phyloP scores from a whole-genome alignment of 2,113 vertebrate genomes.

The Labeo rohita region DNA sequence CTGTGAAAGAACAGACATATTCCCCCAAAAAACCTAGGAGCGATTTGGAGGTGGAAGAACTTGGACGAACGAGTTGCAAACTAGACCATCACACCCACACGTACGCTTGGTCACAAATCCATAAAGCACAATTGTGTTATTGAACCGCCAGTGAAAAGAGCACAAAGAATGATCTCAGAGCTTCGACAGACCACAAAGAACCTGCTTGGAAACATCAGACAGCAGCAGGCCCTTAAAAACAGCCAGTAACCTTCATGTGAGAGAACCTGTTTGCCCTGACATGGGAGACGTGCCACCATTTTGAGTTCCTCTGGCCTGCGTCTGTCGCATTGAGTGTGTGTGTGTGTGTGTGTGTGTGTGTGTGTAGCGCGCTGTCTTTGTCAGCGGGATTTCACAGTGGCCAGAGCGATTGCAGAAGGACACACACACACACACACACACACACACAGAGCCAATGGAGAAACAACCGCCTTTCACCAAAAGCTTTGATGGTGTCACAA shows the following conservation, averaged over 20 bases:
- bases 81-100: not conserved
- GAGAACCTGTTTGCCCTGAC: slow-evolving; percentile 77
- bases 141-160: not conserved
- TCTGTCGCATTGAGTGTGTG: slow-evolving; percentile 76
- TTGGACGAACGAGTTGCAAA: slow-evolving; percentile 38
- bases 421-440: slow-evolving; percentile 55
- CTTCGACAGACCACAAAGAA: not conserved
- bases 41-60: not conserved
- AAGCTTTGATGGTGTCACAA: slow-evolving; percentile 18
- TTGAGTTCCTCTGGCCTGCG: slow-evolving; percentile 77
- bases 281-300: slow-evolving; percentile 78
- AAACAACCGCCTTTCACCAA: slow-evolving; percentile 1
- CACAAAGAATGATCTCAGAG: not conserved
- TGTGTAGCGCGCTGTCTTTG: slow-evolving; percentile 77
- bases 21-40: not conserved
- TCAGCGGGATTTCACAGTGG: slow-evolving; percentile 81
- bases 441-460: slow-evolving; percentile 39
- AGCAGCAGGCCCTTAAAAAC: slow-evolving; percentile 42
- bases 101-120: not conserved
- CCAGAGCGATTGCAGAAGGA: slow-evolving; percentile 73
- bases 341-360: slow-evolving; percentile 71
- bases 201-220: slow-evolving; percentile 36
- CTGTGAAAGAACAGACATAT: not conserved
- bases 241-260: slow-evolving; percentile 29
- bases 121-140: not conserved